Evolutionary conservation across 2,888 invertebrate species (phyloP), one percentile per base, ranked within the genome.

Genomic region (Carterocephalus palaemon): DNA sequence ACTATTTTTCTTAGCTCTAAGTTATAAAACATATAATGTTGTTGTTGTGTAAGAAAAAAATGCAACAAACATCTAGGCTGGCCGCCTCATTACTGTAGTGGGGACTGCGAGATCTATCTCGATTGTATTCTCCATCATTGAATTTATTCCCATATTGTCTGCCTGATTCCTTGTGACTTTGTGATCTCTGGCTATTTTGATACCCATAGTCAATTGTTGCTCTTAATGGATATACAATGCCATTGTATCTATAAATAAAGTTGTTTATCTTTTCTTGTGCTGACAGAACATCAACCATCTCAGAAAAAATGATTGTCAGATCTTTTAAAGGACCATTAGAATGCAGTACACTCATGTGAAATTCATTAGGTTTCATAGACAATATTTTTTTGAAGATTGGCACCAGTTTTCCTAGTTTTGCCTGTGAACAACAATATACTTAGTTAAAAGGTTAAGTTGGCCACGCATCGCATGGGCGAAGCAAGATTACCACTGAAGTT

Each of bases 21-120:
- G n/a, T n/a, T n/a, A n/a, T n/a, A n/a, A n/a, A n/a, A n/a, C n/a
- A n/a, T n/a, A n/a, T n/a, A n/a, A n/a, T n/a, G n/a, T n/a, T n/a
- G n/a, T n/a, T n/a, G n/a, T n/a, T n/a, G n/a, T n/a, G n/a, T n/a
- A n/a, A n/a, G n/a, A n/a, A n/a, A n/a, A n/a, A n/a, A n/a, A n/a
- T n/a, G n/a, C 5, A 23, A 53, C 58, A 49, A 38, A 58, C 58
- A 43, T 58, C 56, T 15, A 58, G 45, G 37, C 49, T 46, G 13
- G 48, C 46, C 1, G 46, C 29, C 13, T 50, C 43, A 15, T 26
- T 5, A 16, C 16, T 12, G 7, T 9, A 10, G 36, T 15, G 29
- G 24, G 50, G 50, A 24, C 50, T 50, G 7, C 40, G 36, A 8
- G 47, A 45, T 15, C 47, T 32, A 7, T 12, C 28, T 8, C 26